Percentiles rank a stretch among this genome's conserved stretches.
Evolutionary conservation across 2,113 vertebrate genomes (phyloP).

Genomic region (Neodon shergylaensis): DNA sequence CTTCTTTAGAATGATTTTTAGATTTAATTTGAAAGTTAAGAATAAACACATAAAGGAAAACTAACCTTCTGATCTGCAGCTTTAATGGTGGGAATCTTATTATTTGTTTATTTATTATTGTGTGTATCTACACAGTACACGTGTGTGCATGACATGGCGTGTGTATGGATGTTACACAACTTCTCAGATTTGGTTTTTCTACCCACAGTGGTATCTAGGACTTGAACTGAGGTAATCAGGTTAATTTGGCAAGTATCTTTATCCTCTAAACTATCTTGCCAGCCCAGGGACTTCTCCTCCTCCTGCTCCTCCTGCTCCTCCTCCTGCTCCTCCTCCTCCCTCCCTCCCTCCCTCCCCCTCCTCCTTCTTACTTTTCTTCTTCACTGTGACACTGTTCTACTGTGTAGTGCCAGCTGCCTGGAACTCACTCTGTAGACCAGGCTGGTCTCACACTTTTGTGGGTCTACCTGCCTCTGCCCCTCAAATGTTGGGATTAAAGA

Average conservation of each 20-base stretch:
- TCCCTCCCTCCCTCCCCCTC: rapidly evolving
- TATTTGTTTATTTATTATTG: background rate
- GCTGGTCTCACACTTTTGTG: background rate
- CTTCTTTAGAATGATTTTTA: conserved; percentile 29
- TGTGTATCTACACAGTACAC: too few species aligned
- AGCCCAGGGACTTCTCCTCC: background rate
- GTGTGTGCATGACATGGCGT: background rate
- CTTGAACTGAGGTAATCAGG: background rate
- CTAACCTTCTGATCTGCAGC: background rate
- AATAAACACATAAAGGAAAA: conserved; percentile 53
- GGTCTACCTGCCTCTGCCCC: background rate
- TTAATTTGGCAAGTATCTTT: background rate
- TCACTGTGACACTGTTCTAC: background rate
- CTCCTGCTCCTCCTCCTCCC: rapidly evolving
- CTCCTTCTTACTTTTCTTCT: background rate
- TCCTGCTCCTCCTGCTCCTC: too few species aligned
- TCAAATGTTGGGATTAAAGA: background rate
- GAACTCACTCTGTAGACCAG: background rate
- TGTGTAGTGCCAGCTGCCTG: background rate
- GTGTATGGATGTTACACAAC: background rate
- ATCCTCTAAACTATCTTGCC: background rate
- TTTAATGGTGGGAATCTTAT: background rate
- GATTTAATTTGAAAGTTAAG: conserved; percentile 40
- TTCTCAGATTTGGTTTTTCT: background rate
- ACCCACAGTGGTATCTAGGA: background rate